These are phyloP conservation scores for Microcebus griseorufus DNA, from an alignment of 2,113 vertebrate genomes.

Conservation along the genomic window DNA sequence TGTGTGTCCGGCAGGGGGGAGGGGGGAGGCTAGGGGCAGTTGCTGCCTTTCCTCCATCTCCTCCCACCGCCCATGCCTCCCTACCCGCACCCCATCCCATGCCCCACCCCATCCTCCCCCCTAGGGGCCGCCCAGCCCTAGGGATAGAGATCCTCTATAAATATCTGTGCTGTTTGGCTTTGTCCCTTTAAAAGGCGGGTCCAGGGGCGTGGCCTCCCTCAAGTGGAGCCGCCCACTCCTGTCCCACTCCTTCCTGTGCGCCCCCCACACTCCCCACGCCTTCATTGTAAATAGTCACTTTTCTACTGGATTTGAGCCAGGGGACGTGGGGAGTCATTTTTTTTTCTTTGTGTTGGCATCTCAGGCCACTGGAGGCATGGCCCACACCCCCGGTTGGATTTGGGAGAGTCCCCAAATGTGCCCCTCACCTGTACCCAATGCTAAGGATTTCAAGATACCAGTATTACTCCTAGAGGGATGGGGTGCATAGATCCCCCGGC, in stretches of 20 bases:
- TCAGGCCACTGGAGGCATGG: slow-evolving; percentile 75
- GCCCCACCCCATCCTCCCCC: neutral
- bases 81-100: slow-evolving; percentile 67
- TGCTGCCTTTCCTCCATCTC: slow-evolving; percentile 73
- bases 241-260: neutral
- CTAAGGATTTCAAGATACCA: neutral
- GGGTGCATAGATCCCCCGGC: neutral
- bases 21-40: slow-evolving; percentile 72
- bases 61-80: slow-evolving; percentile 71
- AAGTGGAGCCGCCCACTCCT: neutral
- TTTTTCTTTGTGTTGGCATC: slow-evolving; percentile 73
- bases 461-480: slow-evolving; percentile 43
- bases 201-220: slow-evolving; percentile 54
- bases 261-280: slow-evolving; percentile 68
- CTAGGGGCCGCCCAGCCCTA: slow-evolving; percentile 17
- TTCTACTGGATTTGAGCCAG: slow-evolving; percentile 79
- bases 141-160: slow-evolving; percentile 53
- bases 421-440: neutral
- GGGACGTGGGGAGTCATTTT: slow-evolving; percentile 74
- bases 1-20: slow-evolving; percentile 70
- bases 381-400: slow-evolving; percentile 55
- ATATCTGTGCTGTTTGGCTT: slow-evolving; percentile 80
- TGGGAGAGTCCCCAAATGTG: slow-evolving; percentile 45
- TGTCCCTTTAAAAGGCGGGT: slow-evolving; percentile 64
- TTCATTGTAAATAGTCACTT: slow-evolving; percentile 82